Evolutionary conservation across 2,888 invertebrate genomes (phyloP), one percentile per base, ranked within the genome.

Genomic region (Tenodera sinensis): DNA sequence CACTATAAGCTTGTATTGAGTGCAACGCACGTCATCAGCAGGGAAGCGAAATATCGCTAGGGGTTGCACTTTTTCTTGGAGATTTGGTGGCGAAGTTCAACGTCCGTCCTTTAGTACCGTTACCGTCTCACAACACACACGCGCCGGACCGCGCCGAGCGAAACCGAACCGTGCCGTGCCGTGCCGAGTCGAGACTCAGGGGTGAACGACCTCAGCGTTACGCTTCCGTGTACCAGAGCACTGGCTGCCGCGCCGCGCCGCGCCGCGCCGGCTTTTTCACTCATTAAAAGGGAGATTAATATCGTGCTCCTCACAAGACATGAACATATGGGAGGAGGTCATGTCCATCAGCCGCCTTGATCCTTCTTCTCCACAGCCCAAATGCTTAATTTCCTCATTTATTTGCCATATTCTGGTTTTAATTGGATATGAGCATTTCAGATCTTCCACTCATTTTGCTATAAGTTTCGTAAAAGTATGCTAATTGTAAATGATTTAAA

Each of bases 31-130:
- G 7, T 8, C 54, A 25, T 71, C 20, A 20, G 54, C 54, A 71
- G 54, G 54, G 54, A 71, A 71, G 54, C 54, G 54, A 71, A 71
- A 71, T 71, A 71, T 71, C 4, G 54, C 54, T 25, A 20, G 81
- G 85, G 27, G 81, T 54, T 81, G 81, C 86, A 86, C 25, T 30
- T 86, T 54, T 42, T 71, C n/a, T 28, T 27, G 47, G 20, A 15
- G 81, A n/a, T 25, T 81, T 54, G 15, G 42, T 82, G n/a, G 28
- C 71, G 71, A 28, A 83, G 90, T 90, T 90, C 90, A 90, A 90
- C 90, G 90, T 82, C 90, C 90, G 90, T 90, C 90, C 90, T 90
- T 89, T 89, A 89, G 89, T 90, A 88, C 90, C 89, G 90, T 89
- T 88, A 89, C 90, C 89, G 34, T 7, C 34, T 71, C 54, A 71